Base-by-base conservation (phyloP, 2,797 vertebrate genomes). In the Loris lydekkerianus region DNA sequence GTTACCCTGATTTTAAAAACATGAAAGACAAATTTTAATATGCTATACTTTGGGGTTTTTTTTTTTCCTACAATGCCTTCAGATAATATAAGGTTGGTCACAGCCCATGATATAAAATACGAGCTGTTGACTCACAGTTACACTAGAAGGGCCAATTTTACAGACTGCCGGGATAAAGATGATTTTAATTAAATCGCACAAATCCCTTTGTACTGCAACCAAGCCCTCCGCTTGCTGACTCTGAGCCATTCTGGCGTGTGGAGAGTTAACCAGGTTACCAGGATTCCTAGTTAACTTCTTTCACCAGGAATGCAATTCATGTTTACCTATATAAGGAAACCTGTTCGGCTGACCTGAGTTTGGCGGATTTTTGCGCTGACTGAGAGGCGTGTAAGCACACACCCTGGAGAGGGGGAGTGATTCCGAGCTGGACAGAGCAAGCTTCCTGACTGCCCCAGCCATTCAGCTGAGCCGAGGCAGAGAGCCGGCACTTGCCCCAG, bases 271-370 rank as follows among this genome's bases (percentile, higher is more conserved):
- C 14, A 93, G 97, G 97, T 96, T 93, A 94, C 96, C 61, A 58
- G 96, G 60, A 25, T 96, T 92, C 97, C 97, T 97, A 88, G 96
- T 97, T 97, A 97, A 97, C 95, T 98, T 95, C 97, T 97, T 96
- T 92, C 97, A 95, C 97, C 93, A 93, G 98, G 98, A 98, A 98
- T 97, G 98, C 98, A 97, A 91, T 97, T 98, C 92, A 91, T 98
- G 98, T 98, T 98, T 98, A 99, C 98, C 98, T 98, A 98, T 98
- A 98, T 98, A 98, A 99, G 98, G 98, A 98, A 98, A 98, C 98
- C 98, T 98, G 98, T 97, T 96, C 60, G 97, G 29, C 97, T 89
- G 75, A 73, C 40, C 60, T 86, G 96, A 97, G 98, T 97, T 97
- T 97, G 96, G 97, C 82, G 3, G 97, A 96, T 96, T 97, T 97